A percentile compares a stretch with the other conserved stretches of the same genome.
These are phyloP conservation scores for Apocrypta bakeri DNA, from an alignment of 1,140 invertebrate genomes.

Conservation along the genomic window DNA sequence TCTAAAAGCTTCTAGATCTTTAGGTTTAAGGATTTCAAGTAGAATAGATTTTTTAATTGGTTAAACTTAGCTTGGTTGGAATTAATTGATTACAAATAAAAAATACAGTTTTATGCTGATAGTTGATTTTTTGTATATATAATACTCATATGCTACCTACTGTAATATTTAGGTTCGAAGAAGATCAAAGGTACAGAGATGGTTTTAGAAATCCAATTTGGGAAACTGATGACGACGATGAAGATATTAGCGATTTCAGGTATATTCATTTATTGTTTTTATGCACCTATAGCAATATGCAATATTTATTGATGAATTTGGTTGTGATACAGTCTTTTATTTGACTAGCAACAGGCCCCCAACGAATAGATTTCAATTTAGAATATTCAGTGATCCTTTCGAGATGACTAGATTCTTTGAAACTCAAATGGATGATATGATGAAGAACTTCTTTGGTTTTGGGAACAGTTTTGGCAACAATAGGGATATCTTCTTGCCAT, in stretches of 20 bases:
- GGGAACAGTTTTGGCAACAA: slow-evolving; percentile 26
- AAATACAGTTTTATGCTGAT: too few relatives aligned
- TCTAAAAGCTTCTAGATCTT: neutral
- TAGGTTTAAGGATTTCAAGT: too few relatives aligned
- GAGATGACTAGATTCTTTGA: slow-evolving; percentile 66
- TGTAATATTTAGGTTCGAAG: slow-evolving; percentile 58
- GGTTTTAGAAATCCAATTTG: slow-evolving; percentile 67
- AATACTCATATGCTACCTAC: too few relatives aligned
- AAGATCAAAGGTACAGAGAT: slow-evolving; percentile 50
- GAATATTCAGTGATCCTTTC: slow-evolving; percentile 64
- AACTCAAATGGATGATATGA: slow-evolving; percentile 63
- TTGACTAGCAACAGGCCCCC: slow-evolving; percentile 47
- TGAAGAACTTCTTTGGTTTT: slow-evolving; percentile 58
- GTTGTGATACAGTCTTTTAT: slow-evolving; percentile 9
- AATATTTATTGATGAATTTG: neutral
- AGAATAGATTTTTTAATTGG: too few relatives aligned
- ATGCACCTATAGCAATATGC: neutral
- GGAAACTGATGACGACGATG: slow-evolving; percentile 64
- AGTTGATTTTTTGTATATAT: too few relatives aligned
- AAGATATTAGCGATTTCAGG: slow-evolving; percentile 61
- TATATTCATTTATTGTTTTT: slow-evolving; percentile 39
- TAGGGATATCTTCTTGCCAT: slow-evolving; percentile 17
- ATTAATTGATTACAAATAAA: too few relatives aligned
- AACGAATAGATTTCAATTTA: slow-evolving; percentile 54
- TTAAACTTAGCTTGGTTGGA: too few relatives aligned